A percentile compares a stretch with the other conserved stretches of the same genome.
phyloP scores from a whole-genome alignment of 2,888 invertebrate species.

The Trichacis sp. region DNA sequence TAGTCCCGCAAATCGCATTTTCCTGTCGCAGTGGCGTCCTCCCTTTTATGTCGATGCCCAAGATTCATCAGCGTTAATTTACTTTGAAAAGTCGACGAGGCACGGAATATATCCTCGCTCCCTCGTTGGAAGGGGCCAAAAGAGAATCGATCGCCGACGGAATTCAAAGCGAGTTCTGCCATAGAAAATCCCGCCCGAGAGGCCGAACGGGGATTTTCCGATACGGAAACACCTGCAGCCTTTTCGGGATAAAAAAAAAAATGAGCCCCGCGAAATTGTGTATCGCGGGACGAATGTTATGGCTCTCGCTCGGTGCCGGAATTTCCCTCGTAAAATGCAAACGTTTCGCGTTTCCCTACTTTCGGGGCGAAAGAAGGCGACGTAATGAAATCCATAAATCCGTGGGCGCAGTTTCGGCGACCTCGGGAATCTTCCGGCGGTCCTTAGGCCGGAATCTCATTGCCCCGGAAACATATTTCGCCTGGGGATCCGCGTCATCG shows the following conservation, averaged over 20 bases:
- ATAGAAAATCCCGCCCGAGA: slow-evolving; percentile 6
- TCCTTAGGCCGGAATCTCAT: slow-evolving; percentile 47
- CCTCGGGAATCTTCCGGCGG: slow-evolving; percentile 23
- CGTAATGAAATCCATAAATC: slow-evolving; percentile 78
- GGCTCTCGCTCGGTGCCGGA: slow-evolving; percentile 52
- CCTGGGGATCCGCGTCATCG: slow-evolving; percentile 37
- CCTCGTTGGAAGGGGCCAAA: neutral
- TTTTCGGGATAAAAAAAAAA: slow-evolving; percentile 13
- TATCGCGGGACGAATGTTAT: slow-evolving; percentile 51
- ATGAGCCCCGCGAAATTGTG: slow-evolving; percentile 12
- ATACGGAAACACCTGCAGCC: slow-evolving; percentile 30
- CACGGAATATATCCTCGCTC: neutral
- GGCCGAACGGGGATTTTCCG: slow-evolving; percentile 29
- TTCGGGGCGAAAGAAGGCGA: slow-evolving; percentile 24
- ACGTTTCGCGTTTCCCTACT: no score
- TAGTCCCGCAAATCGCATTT: slow-evolving; percentile 17
- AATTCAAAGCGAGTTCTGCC: slow-evolving; percentile 23
- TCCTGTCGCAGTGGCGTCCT: no score
- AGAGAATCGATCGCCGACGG: slow-evolving; percentile 14
- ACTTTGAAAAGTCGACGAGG: slow-evolving; percentile 10
- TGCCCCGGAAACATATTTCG: slow-evolving; percentile 51
- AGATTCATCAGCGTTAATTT: slow-evolving; percentile 19
- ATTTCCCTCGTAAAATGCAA: slow-evolving; percentile 67
- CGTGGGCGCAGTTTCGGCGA: slow-evolving; percentile 71
- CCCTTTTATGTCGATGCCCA: no score